A percentile compares a stretch with the other conserved stretches of the same genome.
These are phyloP conservation scores for Falco cherrug DNA, from an alignment of 2,797 vertebrate genomes.

Conservation along the genomic window DNA sequence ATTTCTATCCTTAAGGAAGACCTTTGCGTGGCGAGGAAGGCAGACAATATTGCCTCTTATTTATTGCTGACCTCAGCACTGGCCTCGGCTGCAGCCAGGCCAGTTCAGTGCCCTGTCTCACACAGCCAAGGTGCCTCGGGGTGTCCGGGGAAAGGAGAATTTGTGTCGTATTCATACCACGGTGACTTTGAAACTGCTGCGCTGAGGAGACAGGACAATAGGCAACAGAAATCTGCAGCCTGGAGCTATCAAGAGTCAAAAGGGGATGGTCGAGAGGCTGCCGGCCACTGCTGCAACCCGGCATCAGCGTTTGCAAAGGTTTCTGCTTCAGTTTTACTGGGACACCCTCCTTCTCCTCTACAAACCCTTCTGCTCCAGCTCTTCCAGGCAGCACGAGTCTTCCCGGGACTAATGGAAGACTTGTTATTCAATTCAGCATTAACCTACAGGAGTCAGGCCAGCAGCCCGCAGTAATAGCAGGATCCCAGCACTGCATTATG, in stretches of 20 bases:
- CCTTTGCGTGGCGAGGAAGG: constrained; percentile 59
- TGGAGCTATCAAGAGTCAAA: constrained; percentile 56
- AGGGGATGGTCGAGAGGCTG: constrained; percentile 27
- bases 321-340: constrained; percentile 51
- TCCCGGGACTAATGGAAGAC: constrained; percentile 19
- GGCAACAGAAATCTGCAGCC: constrained; percentile 75
- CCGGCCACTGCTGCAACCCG: neutral
- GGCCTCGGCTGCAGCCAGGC: constrained; percentile 68
- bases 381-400: constrained; percentile 14
- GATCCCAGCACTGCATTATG: constrained; percentile 13
- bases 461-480: constrained; percentile 5
- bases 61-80: constrained; percentile 79
- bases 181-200: constrained; percentile 72
- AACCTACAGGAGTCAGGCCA: constrained; percentile 14
- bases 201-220: constrained; percentile 74
- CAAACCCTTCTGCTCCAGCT: neutral
- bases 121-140: constrained; percentile 79
- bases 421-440: constrained; percentile 52
- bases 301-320: constrained; percentile 35
- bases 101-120: constrained; percentile 67
- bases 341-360: constrained; percentile 14
- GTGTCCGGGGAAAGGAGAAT: constrained; percentile 68
- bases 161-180: constrained; percentile 73
- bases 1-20: constrained; percentile 81
- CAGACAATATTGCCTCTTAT: constrained; percentile 80